Evolutionary conservation across 2,888 invertebrate species (phyloP).

Genomic region (Diploptera punctata): DNA sequence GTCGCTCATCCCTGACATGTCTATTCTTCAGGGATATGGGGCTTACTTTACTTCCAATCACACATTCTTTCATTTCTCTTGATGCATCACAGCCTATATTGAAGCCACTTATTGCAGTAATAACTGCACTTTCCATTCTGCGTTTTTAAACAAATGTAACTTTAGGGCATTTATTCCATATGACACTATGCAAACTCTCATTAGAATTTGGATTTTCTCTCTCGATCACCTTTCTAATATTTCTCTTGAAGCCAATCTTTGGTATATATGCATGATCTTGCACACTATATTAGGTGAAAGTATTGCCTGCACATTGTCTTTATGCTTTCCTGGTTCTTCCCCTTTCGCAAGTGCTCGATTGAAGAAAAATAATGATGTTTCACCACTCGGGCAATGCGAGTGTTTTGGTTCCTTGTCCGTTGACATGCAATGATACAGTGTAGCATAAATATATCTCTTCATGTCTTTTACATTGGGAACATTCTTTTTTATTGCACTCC

Average conservation of each 20-base stretch:
- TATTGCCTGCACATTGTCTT: not conserved
- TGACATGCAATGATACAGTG: not conserved
- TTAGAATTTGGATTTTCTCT: not conserved
- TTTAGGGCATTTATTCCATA: not conserved
- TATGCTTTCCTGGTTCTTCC: not conserved
- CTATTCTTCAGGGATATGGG: not conserved
- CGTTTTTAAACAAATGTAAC: not conserved
- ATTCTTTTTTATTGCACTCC: constrained; percentile 12
- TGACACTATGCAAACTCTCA: not conserved
- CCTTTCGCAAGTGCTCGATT: not conserved
- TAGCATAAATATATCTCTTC: constrained; percentile 11
- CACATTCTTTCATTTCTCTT: not conserved
- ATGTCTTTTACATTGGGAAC: constrained; percentile 5
- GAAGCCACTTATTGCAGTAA: not conserved
- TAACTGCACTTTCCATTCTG: not conserved
- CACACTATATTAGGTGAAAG: not conserved
- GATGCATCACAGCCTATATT: not conserved
- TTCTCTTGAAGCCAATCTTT: not conserved
- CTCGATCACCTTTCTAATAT: not conserved
- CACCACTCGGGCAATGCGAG: not conserved
- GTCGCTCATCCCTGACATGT: not conserved
- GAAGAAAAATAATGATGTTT: not conserved
- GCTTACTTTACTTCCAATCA: not conserved
- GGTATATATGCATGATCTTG: not conserved
- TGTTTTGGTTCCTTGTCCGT: not conserved